phyloP scores from a whole-genome alignment of 2,797 vertebrate species.

The Spizella passerina region DNA sequence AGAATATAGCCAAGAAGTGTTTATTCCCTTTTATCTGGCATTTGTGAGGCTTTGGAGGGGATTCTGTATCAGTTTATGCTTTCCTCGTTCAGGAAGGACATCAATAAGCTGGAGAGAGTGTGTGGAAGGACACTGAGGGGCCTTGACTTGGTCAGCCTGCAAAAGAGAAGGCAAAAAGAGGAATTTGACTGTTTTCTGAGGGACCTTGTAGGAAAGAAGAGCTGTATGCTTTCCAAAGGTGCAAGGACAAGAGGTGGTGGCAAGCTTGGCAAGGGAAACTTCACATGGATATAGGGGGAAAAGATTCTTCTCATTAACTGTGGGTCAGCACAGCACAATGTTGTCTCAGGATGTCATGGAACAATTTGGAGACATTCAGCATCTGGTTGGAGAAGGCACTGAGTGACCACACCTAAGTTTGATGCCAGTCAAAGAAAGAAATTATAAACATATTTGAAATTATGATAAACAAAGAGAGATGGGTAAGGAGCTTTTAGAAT shows the following conservation, averaged over 20 bases:
- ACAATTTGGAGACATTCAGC: not conserved
- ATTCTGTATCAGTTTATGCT: not conserved
- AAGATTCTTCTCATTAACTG: not conserved
- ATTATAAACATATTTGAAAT: not conserved
- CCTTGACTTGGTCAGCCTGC: not conserved
- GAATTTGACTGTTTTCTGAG: not conserved
- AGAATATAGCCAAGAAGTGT: not conserved
- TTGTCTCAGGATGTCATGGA: not conserved
- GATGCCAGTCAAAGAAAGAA: not conserved
- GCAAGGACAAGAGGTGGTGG: not conserved
- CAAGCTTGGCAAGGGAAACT: not conserved
- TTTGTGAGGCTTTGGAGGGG: not conserved
- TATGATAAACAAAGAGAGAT: not conserved
- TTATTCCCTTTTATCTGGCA: not conserved
- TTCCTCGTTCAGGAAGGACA: not conserved
- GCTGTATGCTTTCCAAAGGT: not conserved
- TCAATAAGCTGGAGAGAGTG: not conserved
- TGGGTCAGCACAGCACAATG: not conserved
- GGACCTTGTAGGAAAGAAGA: not conserved
- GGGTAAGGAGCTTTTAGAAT: not conserved
- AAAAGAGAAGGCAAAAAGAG: not conserved
- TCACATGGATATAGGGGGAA: not conserved
- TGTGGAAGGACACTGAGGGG: not conserved
- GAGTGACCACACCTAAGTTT: not conserved
- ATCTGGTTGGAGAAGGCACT: not conserved